phyloP scores from a whole-genome alignment of 2,888 invertebrate genomes.

The Hemithea aestivaria region DNA sequence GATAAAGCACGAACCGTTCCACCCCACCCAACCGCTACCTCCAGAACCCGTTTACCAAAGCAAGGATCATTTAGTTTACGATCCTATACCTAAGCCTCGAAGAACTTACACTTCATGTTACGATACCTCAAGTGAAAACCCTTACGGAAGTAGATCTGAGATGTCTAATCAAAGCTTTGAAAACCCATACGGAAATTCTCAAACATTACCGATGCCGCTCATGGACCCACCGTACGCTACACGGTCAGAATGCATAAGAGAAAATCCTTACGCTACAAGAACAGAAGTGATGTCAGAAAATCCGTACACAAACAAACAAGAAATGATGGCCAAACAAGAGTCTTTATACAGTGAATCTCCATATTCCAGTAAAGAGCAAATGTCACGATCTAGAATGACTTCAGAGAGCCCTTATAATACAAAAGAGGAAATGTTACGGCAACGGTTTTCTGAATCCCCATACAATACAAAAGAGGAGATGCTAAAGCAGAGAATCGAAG shows the following conservation, averaged over 20 bases:
- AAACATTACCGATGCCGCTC: constrained; percentile 61
- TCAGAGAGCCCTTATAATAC: constrained; percentile 68
- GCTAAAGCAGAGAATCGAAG: constrained; percentile 66
- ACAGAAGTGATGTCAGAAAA: constrained; percentile 42
- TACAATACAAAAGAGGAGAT: constrained; percentile 73
- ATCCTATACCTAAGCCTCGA: constrained; percentile 74
- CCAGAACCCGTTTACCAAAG: constrained; percentile 76
- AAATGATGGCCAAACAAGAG: constrained; percentile 54
- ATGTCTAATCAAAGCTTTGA: constrained; percentile 66
- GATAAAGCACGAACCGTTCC: constrained; percentile 72
- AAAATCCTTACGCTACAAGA: constrained; percentile 43
- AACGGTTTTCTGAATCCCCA: constrained; percentile 72
- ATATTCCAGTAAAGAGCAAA: constrained; percentile 71
- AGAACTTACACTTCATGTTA: constrained; percentile 70
- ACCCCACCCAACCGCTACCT: constrained; percentile 73
- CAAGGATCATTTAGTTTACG: constrained; percentile 71
- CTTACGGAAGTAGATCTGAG: constrained; percentile 65
- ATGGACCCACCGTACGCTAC: constrained; percentile 53
- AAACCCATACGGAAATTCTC: constrained; percentile 64
- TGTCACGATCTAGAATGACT: constrained; percentile 57
- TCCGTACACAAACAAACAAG: constrained; percentile 51
- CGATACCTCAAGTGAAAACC: constrained; percentile 68
- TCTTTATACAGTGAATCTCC: constrained; percentile 63
- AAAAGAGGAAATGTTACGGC: constrained; percentile 74
- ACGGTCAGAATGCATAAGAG: constrained; percentile 38